Evolutionary conservation across 2,797 vertebrate species (phyloP).

Genomic region (Natrix natrix): DNA sequence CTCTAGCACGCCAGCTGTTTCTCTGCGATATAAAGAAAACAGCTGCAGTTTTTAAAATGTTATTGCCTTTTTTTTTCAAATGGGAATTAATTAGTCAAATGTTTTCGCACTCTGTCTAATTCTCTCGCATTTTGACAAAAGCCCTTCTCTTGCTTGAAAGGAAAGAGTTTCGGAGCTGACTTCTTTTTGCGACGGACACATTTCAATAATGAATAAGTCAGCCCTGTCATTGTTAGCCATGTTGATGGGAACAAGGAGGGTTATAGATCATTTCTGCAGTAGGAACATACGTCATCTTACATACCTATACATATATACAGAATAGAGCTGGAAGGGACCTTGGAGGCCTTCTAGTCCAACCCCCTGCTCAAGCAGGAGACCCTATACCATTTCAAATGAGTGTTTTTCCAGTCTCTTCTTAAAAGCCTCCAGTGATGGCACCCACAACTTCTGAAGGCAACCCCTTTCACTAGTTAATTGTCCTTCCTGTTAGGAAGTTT

Average conservation of each 20-base stretch:
- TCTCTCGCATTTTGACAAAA: background rate
- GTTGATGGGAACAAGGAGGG: background rate
- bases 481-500: no score
- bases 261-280: background rate
- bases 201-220: background rate
- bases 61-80: background rate
- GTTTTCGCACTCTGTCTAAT: background rate
- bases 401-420: background rate
- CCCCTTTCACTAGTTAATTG: no score
- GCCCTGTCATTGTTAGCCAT: background rate
- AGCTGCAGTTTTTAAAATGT: background rate
- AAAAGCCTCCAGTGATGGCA: background rate
- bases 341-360: no score
- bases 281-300: background rate
- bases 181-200: background rate
- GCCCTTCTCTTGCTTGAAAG: background rate
- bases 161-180: background rate
- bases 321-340: no score
- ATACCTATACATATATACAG: background rate
- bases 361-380: no score
- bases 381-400: no score
- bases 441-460: background rate
- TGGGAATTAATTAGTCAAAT: background rate
- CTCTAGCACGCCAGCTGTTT: background rate
- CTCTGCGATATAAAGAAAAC: background rate